phyloP scores from a whole-genome alignment of 2,797 vertebrate genomes.

The Agapornis canus region DNA sequence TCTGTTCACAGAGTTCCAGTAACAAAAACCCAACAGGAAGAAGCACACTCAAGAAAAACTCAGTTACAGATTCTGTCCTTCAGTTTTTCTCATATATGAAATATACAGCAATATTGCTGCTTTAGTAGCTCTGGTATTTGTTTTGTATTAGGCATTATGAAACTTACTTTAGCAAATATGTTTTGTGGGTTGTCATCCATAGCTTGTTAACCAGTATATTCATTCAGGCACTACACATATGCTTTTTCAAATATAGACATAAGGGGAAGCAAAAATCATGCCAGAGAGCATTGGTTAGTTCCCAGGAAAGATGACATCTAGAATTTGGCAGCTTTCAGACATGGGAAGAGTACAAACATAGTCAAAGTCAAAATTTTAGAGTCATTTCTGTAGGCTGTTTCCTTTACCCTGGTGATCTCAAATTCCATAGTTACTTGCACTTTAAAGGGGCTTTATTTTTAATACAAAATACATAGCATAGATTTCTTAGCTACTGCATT shows the following conservation, averaged over 20 bases:
- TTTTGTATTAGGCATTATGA: constrained; percentile 51
- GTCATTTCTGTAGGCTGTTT: neutral
- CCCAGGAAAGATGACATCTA: constrained; percentile 54
- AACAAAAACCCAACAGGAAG: neutral
- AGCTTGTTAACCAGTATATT: constrained; percentile 63
- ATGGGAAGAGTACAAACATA: neutral
- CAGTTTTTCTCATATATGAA: neutral
- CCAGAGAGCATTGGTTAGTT: constrained; percentile 58
- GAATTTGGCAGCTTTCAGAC: constrained; percentile 46
- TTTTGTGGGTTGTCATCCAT: constrained; percentile 60
- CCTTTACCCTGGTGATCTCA: neutral
- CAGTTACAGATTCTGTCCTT: neutral
- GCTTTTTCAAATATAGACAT: constrained; percentile 56
- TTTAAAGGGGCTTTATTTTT: neutral
- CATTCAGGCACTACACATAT: constrained; percentile 52
- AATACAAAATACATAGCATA: neutral
- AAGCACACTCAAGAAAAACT: neutral
- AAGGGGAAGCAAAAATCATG: constrained; percentile 62
- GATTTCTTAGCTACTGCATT: neutral
- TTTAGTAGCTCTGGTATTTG: constrained; percentile 31
- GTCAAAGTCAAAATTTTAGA: neutral
- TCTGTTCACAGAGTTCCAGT: neutral
- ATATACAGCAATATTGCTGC: neutral
- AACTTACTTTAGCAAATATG: constrained; percentile 51
- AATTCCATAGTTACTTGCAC: neutral